phyloP scores from a whole-genome alignment of 2,888 invertebrate genomes.

The Hipparchia semele region DNA sequence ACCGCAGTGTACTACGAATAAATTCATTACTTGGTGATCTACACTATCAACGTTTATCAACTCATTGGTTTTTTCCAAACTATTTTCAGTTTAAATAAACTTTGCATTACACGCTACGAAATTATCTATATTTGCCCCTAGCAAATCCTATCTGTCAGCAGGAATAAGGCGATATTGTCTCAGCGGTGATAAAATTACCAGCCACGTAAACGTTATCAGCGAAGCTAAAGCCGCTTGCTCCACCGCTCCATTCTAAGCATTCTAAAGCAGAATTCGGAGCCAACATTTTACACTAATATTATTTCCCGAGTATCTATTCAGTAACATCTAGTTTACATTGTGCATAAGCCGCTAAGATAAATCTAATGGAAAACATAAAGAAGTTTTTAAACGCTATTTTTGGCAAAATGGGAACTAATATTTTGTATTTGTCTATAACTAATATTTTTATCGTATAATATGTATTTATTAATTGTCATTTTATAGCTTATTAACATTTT shows the following conservation, averaged over 20 bases:
- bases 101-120: conserved; percentile 38
- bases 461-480: too few species aligned
- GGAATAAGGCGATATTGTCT: conserved; percentile 57
- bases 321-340: conserved; percentile 6
- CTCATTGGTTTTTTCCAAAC: background rate
- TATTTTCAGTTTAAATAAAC: conserved; percentile 24
- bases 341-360: background rate
- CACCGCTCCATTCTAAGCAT: conserved; percentile 37
- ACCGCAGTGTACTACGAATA: too few species aligned
- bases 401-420: background rate
- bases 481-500: too few species aligned
- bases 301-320: conserved; percentile 8
- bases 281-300: conserved; percentile 34
- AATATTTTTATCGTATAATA: too few species aligned
- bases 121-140: conserved; percentile 41
- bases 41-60: background rate
- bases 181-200: conserved; percentile 60
- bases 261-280: conserved; percentile 37
- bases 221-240: conserved; percentile 35
- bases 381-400: background rate
- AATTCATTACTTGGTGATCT: background rate
- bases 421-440: background rate
- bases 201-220: conserved; percentile 59
- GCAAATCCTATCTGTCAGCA: conserved; percentile 57
- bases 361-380: background rate